Base-by-base conservation (phyloP, 2,113 vertebrate genomes). In the Poeciliopsis prolifica region DNA sequence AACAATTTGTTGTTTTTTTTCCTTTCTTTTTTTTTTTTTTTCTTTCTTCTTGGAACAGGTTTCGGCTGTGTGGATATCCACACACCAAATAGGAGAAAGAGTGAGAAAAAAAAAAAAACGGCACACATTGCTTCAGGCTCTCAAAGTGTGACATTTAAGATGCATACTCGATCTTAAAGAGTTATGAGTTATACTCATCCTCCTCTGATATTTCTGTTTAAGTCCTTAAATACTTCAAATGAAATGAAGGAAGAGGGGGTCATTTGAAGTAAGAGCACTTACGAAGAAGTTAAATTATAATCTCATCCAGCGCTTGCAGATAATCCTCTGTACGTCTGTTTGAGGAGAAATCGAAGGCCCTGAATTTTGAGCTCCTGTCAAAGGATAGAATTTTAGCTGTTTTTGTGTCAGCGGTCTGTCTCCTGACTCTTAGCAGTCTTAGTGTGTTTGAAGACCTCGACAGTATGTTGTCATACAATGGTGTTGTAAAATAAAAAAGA, bases 301-400 rank as follows among this genome's bases (percentile, higher is more conserved):
- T 93, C 93, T 90, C 90, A 93, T 90, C 88, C 87, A 83, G 78
- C 76, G 74, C 83, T 68, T 70, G 75, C 75, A 86, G 74, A 88
- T 91, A 93, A 90, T 88, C 87, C 87, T 81, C 83, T 62, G 78
- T 86, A 85, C 9, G 88, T 91, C 91, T 91, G 81, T 86, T 84
- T 11, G 29, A 73, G 71, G 77, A 77, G 84, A 42, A 88, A 91
- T 92, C 74, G 87, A 85, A 91, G 70, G 54, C 60, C 66, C 35
- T 73, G 72, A 69, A 82, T 88, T 84, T 80, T 74, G 77, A 85
- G 78, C 83, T 79, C 67, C 80, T 85, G 87, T 91, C 79, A 87
- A 80, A 83, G 63, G 65, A 48, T 48, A 48, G 48, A 2, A 42
- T 1, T n/a, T n/a, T 12, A 22, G 4, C 26, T 65, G 24, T 58